A percentile compares a stretch with the other conserved stretches of the same genome.
These are phyloP conservation scores for Pagetopsis macropterus DNA, from an alignment of 2,797 vertebrate genomes.

Conservation along the genomic window DNA sequence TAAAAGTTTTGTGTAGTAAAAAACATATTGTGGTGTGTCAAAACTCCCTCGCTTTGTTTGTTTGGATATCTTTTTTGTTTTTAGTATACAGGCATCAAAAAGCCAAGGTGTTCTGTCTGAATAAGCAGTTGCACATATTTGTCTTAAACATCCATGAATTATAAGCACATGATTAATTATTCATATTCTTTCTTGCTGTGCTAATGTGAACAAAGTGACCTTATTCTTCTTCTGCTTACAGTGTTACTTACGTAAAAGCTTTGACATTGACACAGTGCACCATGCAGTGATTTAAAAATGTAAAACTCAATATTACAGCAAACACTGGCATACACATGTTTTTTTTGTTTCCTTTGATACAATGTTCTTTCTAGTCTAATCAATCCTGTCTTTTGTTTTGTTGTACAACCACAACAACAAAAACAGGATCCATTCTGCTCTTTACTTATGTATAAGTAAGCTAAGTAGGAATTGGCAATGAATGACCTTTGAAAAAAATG, in stretches of 20 bases:
- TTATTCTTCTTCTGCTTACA: conserved; percentile 73
- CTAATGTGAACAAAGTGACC: conserved; percentile 84
- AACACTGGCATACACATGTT: neutral
- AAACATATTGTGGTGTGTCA: neutral
- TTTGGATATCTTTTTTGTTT: conserved; percentile 18
- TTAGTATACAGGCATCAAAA: conserved; percentile 8
- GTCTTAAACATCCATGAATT: conserved; percentile 82
- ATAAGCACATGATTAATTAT: conserved; percentile 82
- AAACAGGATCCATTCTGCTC: too few species aligned
- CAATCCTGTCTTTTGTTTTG: neutral
- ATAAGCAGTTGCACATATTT: conserved; percentile 76
- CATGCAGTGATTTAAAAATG: conserved; percentile 24
- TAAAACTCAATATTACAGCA: conserved; percentile 3
- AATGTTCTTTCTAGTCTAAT: conserved; percentile 5
- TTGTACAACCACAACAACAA: neutral
- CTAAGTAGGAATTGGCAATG: conserved; percentile 12
- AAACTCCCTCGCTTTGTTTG: neutral
- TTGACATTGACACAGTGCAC: conserved; percentile 37
- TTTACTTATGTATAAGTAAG: neutral
- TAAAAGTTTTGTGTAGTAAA: neutral
- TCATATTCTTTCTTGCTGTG: conserved; percentile 73
- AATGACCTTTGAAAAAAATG: conserved; percentile 36
- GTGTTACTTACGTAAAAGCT: conserved; percentile 45
- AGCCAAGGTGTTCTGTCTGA: conserved; percentile 10
- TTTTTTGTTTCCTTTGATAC: conserved; percentile 20